Percentiles rank a stretch among this genome's conserved stretches.
These are phyloP conservation scores for Eunapius fragilis DNA, from an alignment of 37 sponge, comb jelly and placozoan species.

Conservation along the genomic window DNA sequence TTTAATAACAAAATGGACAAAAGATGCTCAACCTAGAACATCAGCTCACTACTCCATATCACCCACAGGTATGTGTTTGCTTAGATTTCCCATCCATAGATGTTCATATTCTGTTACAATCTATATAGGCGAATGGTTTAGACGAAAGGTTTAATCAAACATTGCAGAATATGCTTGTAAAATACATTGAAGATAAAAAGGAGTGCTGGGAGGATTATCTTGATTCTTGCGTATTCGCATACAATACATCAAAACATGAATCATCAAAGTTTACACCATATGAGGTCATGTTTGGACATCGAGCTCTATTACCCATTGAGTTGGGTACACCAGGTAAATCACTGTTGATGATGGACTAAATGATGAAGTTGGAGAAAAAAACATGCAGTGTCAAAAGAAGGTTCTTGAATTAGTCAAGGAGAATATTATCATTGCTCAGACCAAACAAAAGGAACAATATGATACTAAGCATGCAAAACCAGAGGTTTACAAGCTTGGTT, in stretches of 20 bases:
- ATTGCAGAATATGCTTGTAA: too few relatives aligned
- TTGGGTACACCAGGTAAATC: slow-evolving; percentile 6
- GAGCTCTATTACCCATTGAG: slow-evolving; percentile 48
- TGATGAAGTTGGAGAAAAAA: not conserved
- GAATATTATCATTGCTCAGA: not conserved
- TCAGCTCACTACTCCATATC: too few relatives aligned
- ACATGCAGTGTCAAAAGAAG: not conserved
- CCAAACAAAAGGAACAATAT: not conserved
- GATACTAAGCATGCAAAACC: not conserved
- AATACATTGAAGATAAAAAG: too few relatives aligned
- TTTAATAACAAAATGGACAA: too few relatives aligned
- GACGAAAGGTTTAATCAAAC: too few relatives aligned
- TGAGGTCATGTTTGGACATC: slow-evolving; percentile 54
- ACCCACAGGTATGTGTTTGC: too few relatives aligned
- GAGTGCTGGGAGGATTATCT: not conserved
- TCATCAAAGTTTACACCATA: slow-evolving; percentile 56
- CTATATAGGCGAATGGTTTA: too few relatives aligned
- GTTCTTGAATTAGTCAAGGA: not conserved
- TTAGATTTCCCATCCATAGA: too few relatives aligned
- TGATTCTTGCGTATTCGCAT: slow-evolving; percentile 41
- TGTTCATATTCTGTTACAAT: too few relatives aligned
- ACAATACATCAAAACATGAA: slow-evolving; percentile 61
- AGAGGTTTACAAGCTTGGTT: not conserved
- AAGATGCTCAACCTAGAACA: too few relatives aligned
- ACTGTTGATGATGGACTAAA: slow-evolving; percentile 4